Percentiles rank a stretch among this genome's conserved stretches.
Evolutionary conservation across 2,888 invertebrate species (phyloP).

Genomic region (Eudasyphora cyanicolor): DNA sequence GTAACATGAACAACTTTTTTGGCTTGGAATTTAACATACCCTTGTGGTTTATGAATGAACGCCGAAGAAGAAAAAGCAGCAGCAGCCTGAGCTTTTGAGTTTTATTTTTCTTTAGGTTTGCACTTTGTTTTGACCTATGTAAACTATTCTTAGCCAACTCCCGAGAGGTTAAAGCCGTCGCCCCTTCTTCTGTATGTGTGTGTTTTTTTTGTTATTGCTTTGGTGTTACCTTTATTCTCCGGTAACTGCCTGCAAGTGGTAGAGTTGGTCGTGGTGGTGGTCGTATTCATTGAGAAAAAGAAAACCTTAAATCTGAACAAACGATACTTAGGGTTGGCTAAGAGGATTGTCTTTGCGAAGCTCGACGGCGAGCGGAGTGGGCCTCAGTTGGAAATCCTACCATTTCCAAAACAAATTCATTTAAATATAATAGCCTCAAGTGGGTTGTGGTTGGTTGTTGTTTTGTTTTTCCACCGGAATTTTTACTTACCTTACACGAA

Average conservation of each 20-base stretch:
- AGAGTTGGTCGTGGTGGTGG: neutral
- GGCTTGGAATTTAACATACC: constrained; percentile 29
- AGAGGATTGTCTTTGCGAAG: constrained; percentile 27
- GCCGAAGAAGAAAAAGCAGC: neutral
- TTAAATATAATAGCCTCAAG: constrained; percentile 8
- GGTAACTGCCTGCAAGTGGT: neutral
- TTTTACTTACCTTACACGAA: neutral
- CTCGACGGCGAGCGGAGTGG: neutral
- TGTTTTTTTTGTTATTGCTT: neutral
- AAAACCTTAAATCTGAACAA: constrained; percentile 27
- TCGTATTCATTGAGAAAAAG: constrained; percentile 21
- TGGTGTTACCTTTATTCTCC: neutral
- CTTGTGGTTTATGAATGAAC: constrained; percentile 20
- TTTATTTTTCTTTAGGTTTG: constrained; percentile 29
- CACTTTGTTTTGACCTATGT: constrained; percentile 63
- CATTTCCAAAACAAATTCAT: constrained; percentile 16
- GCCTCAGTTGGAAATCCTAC: neutral
- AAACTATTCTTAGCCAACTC: constrained; percentile 55
- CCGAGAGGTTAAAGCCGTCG: constrained; percentile 42
- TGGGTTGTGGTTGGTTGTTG: neutral
- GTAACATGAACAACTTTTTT: neutral
- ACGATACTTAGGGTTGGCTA: constrained; percentile 20
- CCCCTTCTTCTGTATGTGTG: neutral
- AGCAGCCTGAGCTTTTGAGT: neutral
- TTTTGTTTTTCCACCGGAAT: neutral